Percentiles rank a stretch among this genome's conserved stretches.
Conservation (phyloP, 2,888 invertebrate genomes). For the Drosophila villosipedis region DNA sequence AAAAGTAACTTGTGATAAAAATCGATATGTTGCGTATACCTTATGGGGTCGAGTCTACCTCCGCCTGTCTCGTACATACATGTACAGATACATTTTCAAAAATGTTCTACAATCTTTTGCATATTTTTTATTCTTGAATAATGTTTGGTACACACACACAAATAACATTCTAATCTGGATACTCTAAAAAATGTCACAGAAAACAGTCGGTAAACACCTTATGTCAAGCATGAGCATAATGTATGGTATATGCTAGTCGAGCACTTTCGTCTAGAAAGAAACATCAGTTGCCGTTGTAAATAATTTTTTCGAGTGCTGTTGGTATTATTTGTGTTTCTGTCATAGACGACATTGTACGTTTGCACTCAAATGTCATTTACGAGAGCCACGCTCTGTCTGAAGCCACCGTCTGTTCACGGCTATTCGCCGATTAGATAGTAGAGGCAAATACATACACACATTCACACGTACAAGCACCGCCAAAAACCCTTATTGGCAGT, state of each 20-base stretch:
- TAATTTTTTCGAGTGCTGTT: not conserved
- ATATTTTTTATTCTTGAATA: not conserved
- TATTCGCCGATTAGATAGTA: constrained; percentile 59
- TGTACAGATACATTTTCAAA: not conserved
- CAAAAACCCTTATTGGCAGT: constrained; percentile 5
- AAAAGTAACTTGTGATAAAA: not conserved
- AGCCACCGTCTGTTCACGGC: constrained; percentile 44
- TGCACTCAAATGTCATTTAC: constrained; percentile 41
- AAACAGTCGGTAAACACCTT: not conserved
- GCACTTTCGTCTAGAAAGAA: not conserved
- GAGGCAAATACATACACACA: constrained; percentile 35
- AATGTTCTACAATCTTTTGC: not conserved
- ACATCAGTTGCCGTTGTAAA: constrained; percentile 16
- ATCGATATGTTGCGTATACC: not conserved
- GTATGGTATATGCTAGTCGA: constrained; percentile 8
- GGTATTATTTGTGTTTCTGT: constrained; percentile 11
- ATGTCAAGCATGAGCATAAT: not conserved
- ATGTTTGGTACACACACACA: not conserved
- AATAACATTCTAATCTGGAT: not conserved
- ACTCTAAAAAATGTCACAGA: not conserved
- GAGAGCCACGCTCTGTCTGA: not conserved
- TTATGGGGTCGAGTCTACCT: not conserved
- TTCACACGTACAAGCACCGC: not conserved
- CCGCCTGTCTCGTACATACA: not conserved
- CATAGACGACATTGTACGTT: constrained; percentile 50